A percentile compares a stretch with the other conserved stretches of the same genome.
Evolutionary conservation across 2,797 vertebrate species (phyloP).

Genomic region (Huso huso): DNA sequence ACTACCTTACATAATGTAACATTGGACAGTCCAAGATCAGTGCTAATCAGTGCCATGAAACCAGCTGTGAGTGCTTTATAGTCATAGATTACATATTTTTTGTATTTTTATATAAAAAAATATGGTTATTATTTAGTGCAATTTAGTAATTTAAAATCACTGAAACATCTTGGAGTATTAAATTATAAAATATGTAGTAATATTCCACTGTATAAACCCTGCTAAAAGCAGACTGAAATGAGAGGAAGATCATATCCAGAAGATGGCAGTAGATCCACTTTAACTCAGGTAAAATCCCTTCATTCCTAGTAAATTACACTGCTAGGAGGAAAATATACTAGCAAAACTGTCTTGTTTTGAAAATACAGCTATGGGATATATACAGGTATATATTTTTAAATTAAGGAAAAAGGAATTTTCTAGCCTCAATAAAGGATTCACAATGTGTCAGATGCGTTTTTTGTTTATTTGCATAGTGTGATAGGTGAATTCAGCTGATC

Average conservation of each 20-base stretch:
- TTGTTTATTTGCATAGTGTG: neutral
- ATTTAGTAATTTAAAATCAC: too few species aligned
- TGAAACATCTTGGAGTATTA: too few species aligned
- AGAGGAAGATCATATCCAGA: constrained; percentile 22
- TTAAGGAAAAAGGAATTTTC: neutral
- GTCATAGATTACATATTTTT: too few species aligned
- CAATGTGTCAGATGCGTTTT: neutral
- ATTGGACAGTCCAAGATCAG: neutral
- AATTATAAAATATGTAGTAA: too few species aligned
- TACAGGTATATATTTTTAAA: neutral
- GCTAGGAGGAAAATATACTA: too few species aligned
- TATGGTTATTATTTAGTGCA: too few species aligned
- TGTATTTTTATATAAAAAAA: too few species aligned
- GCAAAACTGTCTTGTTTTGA: too few species aligned
- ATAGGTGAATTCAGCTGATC: neutral
- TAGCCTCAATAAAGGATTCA: neutral
- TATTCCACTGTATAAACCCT: too few species aligned
- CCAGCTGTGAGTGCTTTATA: too few species aligned
- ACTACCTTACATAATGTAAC: neutral
- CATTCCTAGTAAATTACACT: neutral
- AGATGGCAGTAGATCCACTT: constrained; percentile 1
- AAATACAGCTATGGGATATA: constrained; percentile 26
- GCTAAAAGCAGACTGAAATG: too few species aligned
- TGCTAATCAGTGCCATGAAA: too few species aligned
- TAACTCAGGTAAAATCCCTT: neutral